Conservation (phyloP, 2,113 vertebrate genomes). For the Rhea americana region DNA sequence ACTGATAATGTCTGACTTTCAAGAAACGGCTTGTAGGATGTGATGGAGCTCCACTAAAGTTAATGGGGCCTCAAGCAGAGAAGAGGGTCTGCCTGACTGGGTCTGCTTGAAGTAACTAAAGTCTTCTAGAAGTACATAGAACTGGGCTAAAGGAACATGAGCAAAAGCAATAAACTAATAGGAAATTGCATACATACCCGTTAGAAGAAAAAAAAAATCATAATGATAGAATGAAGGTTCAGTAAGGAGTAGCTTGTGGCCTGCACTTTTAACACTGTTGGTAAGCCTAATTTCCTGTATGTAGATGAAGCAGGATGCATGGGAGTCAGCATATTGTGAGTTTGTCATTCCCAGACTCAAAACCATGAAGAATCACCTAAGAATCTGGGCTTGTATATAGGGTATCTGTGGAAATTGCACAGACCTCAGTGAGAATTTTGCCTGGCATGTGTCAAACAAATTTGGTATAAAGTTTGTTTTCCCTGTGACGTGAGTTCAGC, state of each 20-base stretch:
- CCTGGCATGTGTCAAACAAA: not conserved
- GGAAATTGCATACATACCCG: not conserved
- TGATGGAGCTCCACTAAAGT: not conserved
- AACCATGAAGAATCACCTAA: not conserved
- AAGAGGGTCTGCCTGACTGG: not conserved
- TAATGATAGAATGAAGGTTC: not conserved
- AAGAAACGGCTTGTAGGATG: not conserved
- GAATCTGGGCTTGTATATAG: not conserved
- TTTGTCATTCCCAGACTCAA: not conserved
- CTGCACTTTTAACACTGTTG: not conserved
- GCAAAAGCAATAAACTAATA: not conserved
- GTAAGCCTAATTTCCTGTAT: not conserved
- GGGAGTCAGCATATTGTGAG: not conserved
- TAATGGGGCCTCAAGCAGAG: not conserved
- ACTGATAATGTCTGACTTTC: not conserved
- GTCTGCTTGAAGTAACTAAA: not conserved
- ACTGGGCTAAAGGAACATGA: not conserved
- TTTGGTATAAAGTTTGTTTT: not conserved
- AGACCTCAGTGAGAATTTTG: not conserved
- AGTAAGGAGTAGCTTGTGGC: not conserved
- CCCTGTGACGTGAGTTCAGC: not conserved
- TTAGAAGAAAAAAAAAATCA: not conserved
- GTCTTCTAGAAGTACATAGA: not conserved
- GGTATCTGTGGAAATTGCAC: not conserved
- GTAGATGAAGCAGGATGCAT: not conserved